These are phyloP conservation scores for Prionailurus bengalensis DNA, from an alignment of 2,113 vertebrate species.

Conservation along the genomic window DNA sequence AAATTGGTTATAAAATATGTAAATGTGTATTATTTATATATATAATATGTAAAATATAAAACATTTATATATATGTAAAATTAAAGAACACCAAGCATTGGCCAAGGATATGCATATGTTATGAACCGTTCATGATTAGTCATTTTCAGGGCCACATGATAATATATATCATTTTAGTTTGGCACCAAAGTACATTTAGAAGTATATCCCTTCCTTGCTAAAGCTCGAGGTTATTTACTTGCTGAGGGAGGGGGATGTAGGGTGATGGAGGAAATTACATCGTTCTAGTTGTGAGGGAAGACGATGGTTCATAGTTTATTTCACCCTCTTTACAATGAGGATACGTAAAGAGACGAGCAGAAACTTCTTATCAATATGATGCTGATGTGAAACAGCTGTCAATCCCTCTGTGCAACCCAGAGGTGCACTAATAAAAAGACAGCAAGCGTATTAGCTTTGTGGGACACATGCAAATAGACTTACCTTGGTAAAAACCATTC, in stretches of 20 bases:
- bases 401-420: fast-evolving
- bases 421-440: too few species aligned
- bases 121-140: neutral
- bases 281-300: too few species aligned
- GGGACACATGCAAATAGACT: neutral
- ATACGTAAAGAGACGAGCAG: neutral
- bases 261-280: neutral
- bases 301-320: neutral
- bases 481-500: neutral
- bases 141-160: neutral
- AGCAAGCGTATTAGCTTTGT: neutral
- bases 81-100: neutral
- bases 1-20: too few species aligned
- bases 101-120: neutral
- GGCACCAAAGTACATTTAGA: neutral
- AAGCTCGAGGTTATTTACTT: neutral
- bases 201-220: neutral
- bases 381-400: neutral
- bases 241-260: neutral
- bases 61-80: neutral
- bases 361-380: fast-evolving
- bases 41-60: neutral
- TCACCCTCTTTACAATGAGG: neutral
- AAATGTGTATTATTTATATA: too few species aligned
- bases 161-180: neutral